Conservation (phyloP, 2,113 vertebrate genomes). For the Motacilla tschutschensis region DNA sequence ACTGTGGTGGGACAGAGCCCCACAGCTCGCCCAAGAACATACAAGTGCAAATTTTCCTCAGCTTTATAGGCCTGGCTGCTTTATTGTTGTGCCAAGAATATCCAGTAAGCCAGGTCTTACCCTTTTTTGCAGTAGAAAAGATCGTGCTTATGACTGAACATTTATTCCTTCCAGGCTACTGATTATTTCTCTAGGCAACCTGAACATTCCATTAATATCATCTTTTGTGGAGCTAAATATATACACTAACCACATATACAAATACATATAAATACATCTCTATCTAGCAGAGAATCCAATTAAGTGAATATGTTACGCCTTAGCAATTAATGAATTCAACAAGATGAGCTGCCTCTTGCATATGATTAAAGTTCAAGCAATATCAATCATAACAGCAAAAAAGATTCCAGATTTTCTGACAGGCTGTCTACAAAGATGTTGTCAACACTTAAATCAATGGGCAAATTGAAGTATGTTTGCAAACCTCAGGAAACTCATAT, state of each 20-base stretch:
- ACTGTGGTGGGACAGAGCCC: background rate
- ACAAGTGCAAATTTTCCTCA: background rate
- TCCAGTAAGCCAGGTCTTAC: background rate
- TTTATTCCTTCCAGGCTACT: conserved; percentile 31
- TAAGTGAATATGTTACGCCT: conserved; percentile 51
- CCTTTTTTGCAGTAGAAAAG: background rate
- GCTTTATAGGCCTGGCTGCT: background rate
- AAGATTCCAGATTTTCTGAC: background rate
- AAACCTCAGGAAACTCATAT: background rate
- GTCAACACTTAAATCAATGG: background rate
- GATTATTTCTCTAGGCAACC: conserved; percentile 51
- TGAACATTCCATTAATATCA: conserved; percentile 32
- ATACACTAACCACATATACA: conserved; percentile 45
- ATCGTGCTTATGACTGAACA: background rate
- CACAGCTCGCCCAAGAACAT: accelerated
- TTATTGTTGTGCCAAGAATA: conserved; percentile 12
- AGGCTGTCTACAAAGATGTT: background rate
- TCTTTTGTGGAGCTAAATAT: conserved; percentile 58
- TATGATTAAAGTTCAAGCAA: conserved; percentile 38
- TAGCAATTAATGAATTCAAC: conserved; percentile 53
- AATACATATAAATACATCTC: conserved; percentile 52
- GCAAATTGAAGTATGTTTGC: conserved; percentile 7
- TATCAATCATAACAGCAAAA: conserved; percentile 28
- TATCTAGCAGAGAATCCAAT: conserved; percentile 58
- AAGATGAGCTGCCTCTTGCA: conserved; percentile 29